phyloP scores from a whole-genome alignment of 1,140 invertebrate species.

The Bilobella aurantiaca region DNA sequence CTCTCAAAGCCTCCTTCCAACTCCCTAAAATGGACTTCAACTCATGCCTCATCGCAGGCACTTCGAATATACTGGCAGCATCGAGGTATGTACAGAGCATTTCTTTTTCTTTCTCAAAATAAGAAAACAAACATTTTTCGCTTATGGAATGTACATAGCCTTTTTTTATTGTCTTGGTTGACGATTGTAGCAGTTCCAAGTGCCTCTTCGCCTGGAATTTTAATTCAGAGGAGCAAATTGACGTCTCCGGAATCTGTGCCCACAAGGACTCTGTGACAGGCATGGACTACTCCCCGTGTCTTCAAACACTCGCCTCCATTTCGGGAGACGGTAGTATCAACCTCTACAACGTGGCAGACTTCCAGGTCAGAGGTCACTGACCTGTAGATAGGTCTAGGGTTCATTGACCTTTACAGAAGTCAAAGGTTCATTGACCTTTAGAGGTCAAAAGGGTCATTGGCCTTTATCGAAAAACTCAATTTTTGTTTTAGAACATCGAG shows the following conservation, averaged over 20 bases:
- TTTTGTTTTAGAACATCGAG: conserved; percentile 38
- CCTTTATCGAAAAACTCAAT: background rate
- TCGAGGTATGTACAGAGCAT: conserved; percentile 25
- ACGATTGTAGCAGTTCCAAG: conserved; percentile 33
- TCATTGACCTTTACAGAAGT: no score
- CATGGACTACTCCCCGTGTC: conserved; percentile 55
- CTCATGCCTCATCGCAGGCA: conserved; percentile 29
- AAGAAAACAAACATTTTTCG: no score
- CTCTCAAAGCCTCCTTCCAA: conserved; percentile 16
- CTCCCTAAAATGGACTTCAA: conserved; percentile 34
- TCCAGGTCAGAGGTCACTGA: background rate
- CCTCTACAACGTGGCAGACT: conserved; percentile 52
- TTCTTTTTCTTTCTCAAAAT: no score
- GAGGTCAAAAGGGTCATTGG: no score
- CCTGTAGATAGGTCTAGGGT: no score
- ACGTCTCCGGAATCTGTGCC: conserved; percentile 45
- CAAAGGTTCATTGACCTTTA: no score
- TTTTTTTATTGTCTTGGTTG: background rate
- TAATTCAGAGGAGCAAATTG: conserved; percentile 39
- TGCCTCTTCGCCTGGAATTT: conserved; percentile 32
- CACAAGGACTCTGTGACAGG: conserved; percentile 55
- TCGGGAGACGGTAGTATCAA: conserved; percentile 61
- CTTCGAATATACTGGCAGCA: conserved; percentile 21
- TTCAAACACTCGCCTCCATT: conserved; percentile 55
- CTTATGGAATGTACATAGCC: no score